A percentile compares a stretch with the other conserved stretches of the same genome.
These are phyloP conservation scores for Agelaius phoeniceus DNA, from an alignment of 2,113 vertebrate species.

Conservation along the genomic window DNA sequence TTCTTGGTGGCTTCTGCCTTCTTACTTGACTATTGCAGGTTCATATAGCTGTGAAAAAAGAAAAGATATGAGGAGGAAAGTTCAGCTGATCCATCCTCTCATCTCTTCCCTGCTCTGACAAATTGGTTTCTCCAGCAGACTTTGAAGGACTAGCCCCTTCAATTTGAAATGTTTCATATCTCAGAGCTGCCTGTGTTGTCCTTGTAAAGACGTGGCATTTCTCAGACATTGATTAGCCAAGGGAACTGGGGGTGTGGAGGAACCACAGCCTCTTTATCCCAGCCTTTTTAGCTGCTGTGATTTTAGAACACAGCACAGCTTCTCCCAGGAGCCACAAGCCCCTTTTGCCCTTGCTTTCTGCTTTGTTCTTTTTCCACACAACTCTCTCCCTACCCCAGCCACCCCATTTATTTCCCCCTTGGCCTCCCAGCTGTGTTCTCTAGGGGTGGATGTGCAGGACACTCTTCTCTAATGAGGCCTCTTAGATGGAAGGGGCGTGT, in stretches of 20 bases:
- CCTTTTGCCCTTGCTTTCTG: neutral
- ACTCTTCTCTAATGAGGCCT: neutral
- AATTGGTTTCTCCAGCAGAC: neutral
- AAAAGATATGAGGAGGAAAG: neutral
- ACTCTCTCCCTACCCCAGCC: neutral
- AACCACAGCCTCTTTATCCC: neutral
- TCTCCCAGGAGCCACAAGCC: neutral
- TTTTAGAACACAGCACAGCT: neutral
- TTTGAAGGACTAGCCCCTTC: neutral
- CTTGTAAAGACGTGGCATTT: neutral
- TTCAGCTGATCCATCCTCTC: neutral
- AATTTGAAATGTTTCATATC: neutral
- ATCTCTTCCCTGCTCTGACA: neutral
- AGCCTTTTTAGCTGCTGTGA: neutral
- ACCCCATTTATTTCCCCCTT: neutral
- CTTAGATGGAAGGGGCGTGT: neutral
- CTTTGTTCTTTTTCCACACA: neutral
- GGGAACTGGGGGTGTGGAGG: neutral
- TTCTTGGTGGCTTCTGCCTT: neutral
- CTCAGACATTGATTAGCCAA: neutral
- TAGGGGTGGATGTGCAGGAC: neutral
- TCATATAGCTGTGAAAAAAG: neutral
- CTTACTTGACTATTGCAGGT: neutral
- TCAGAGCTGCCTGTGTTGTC: neutral
- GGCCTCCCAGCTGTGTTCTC: neutral